These are phyloP conservation scores for Tupaia tana DNA, from an alignment of 2,113 vertebrate species.

Conservation along the genomic window DNA sequence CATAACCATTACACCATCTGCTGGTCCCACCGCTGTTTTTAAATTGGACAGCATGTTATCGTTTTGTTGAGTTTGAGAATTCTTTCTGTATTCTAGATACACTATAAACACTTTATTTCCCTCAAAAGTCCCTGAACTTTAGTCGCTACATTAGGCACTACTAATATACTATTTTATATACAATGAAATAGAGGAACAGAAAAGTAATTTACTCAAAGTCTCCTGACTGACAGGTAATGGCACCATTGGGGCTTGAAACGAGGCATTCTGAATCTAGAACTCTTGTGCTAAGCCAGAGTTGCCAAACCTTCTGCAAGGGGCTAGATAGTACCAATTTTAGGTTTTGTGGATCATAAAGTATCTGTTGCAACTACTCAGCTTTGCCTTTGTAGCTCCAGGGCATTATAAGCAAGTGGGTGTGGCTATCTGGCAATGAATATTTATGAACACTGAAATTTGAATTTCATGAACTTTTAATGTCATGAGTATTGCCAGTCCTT, in stretches of 20 bases:
- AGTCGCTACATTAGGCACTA: too few species aligned
- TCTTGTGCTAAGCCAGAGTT: not conserved
- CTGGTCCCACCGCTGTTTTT: not conserved
- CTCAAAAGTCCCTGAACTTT: not conserved
- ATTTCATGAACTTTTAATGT: not conserved
- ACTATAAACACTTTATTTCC: not conserved
- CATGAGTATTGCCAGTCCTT: not conserved
- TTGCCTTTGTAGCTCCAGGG: not conserved
- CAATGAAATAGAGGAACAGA: not conserved
- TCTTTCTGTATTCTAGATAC: not conserved
- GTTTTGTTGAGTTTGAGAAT: not conserved
- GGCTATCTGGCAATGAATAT: not conserved
- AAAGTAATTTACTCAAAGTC: not conserved
- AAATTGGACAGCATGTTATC: not conserved
- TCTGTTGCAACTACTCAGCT: not conserved
- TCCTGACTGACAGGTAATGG: not conserved
- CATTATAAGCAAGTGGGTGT: not conserved
- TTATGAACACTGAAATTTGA: not conserved
- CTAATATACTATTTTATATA: not conserved
- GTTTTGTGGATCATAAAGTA: not conserved
- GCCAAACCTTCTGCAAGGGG: not conserved
- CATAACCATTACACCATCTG: too few species aligned
- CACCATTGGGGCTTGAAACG: not conserved
- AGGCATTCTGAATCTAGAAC: not conserved
- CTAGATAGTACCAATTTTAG: not conserved